These are phyloP conservation scores for Keiferia lycopersicella DNA, from an alignment of 2,888 invertebrate species.

Conservation along the genomic window DNA sequence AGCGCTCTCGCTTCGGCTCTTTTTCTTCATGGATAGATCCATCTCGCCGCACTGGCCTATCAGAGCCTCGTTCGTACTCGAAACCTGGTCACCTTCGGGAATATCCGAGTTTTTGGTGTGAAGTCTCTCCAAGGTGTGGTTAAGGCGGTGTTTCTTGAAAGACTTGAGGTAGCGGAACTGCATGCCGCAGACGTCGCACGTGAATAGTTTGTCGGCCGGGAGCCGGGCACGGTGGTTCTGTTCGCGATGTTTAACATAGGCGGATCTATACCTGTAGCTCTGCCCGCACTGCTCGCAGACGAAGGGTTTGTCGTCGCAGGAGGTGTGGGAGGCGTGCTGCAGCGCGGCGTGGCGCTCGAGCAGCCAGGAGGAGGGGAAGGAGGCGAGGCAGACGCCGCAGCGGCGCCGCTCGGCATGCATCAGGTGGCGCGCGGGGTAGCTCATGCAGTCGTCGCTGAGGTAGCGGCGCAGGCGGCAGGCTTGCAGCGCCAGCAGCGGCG, in stretches of 20 bases:
- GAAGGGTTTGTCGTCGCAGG: conserved; percentile 91
- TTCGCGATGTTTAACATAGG: conserved; percentile 87
- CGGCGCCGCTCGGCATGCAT: conserved; percentile 78
- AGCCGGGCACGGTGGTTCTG: conserved; percentile 93
- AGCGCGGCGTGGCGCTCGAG: conserved; percentile 92
- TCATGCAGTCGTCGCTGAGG: conserved; percentile 77
- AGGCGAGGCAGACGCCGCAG: conserved; percentile 92
- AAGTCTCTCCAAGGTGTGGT: conserved; percentile 91
- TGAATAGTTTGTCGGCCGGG: conserved; percentile 94
- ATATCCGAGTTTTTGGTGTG: conserved; percentile 85
- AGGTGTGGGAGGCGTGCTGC: conserved; percentile 87
- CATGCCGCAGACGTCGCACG: conserved; percentile 96
- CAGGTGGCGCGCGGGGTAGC: conserved; percentile 64
- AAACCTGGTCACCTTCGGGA: conserved; percentile 83
- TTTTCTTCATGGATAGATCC: conserved; percentile 80
- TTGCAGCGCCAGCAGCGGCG: conserved; percentile 72
- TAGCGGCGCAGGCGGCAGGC: conserved; percentile 74
- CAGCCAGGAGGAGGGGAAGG: conserved; percentile 93
- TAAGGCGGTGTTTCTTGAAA: conserved; percentile 93
- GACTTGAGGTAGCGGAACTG: conserved; percentile 94
- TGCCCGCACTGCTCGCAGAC: conserved; percentile 96
- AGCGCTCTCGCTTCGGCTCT: conserved; percentile 62
- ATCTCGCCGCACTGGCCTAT: conserved; percentile 80
- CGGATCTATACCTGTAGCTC: conserved; percentile 93
- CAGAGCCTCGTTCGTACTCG: conserved; percentile 86